Evolutionary conservation across 2,797 vertebrate genomes (phyloP).

Genomic region (Scarus forsteni): DNA sequence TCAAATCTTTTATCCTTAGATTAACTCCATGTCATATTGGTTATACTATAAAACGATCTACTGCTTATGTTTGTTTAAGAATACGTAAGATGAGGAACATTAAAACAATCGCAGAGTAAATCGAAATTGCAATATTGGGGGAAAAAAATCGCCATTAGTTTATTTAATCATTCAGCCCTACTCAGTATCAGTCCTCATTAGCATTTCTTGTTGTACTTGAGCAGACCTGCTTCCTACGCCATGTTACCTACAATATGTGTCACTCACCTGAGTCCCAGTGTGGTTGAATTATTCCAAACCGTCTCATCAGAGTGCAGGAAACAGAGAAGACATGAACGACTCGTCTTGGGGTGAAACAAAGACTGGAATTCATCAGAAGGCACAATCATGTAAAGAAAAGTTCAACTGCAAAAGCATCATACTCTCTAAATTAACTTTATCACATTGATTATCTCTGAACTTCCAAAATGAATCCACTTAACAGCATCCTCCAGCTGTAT

Average conservation of each 20-base stretch:
- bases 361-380: not conserved
- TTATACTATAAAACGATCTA: too few relatives aligned
- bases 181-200: too few relatives aligned
- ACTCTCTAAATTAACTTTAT: not conserved
- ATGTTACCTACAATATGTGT: not conserved
- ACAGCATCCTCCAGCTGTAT: slow-evolving; percentile 23
- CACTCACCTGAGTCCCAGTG: slow-evolving; percentile 48
- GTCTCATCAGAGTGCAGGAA: not conserved
- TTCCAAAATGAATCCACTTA: not conserved
- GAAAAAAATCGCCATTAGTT: too few relatives aligned
- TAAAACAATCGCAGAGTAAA: too few relatives aligned
- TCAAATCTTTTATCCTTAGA: too few relatives aligned
- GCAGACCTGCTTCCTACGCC: too few relatives aligned
- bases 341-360: not conserved
- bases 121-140: too few relatives aligned
- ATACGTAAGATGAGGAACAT: too few relatives aligned
- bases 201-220: too few relatives aligned
- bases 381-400: not conserved
- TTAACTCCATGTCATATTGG: too few relatives aligned
- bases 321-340: not conserved
- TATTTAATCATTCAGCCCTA: too few relatives aligned
- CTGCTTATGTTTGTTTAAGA: too few relatives aligned
- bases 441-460: not conserved
- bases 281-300: slow-evolving; percentile 15
- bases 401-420: not conserved